Percentiles rank a stretch among this genome's conserved stretches.
Evolutionary conservation across 2,888 invertebrate species (phyloP).

Genomic region (Xanthorhoe spadicearia): DNA sequence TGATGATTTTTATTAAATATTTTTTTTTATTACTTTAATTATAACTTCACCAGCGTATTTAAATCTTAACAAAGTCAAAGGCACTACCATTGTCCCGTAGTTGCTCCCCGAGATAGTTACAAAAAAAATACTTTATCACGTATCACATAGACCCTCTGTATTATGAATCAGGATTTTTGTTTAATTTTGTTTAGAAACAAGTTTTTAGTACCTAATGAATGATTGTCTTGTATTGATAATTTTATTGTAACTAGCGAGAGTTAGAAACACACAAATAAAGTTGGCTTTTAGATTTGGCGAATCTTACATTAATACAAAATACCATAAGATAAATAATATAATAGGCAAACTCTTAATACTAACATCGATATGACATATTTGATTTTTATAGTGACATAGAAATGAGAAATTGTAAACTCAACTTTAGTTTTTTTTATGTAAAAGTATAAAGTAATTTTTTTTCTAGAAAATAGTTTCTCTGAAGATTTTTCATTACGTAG

Average conservation of each 20-base stretch:
- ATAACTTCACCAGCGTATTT: too few relatives aligned
- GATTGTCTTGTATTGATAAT: background rate
- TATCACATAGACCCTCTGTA: too few relatives aligned
- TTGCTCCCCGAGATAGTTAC: too few relatives aligned
- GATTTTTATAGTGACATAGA: background rate
- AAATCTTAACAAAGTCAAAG: too few relatives aligned
- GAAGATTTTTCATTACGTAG: background rate
- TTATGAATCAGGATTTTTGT: too few relatives aligned
- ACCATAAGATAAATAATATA: background rate
- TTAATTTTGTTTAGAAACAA: too few relatives aligned
- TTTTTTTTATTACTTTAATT: too few relatives aligned
- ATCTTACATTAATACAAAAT: conserved; percentile 8
- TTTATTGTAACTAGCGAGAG: background rate
- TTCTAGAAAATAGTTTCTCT: conserved; percentile 16
- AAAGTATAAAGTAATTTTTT: conserved; percentile 18
- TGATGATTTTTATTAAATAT: too few relatives aligned
- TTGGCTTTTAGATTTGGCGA: conserved; percentile 15
- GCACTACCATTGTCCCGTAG: too few relatives aligned
- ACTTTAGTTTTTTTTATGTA: conserved; percentile 5
- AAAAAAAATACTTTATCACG: too few relatives aligned
- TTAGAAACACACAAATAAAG: background rate
- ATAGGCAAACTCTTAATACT: conserved; percentile 14
- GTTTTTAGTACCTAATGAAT: background rate
- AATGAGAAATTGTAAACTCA: background rate
- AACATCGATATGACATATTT: conserved; percentile 23